Conservation (phyloP, 2,888 invertebrate genomes). For the Bedellia somnulentella region DNA sequence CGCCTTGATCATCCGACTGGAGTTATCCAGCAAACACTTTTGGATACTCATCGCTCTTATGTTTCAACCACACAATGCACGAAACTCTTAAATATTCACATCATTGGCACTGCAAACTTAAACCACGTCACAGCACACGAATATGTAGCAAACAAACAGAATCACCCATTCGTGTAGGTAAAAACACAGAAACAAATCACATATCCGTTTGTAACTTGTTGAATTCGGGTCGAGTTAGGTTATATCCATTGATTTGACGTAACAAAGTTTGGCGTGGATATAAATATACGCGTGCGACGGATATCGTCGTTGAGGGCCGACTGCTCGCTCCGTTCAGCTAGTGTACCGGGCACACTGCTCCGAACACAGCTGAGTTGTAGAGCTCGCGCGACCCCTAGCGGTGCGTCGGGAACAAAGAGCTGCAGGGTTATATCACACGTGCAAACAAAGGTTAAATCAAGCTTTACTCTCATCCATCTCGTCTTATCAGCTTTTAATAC, state of each 20-base stretch:
- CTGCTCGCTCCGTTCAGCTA: too few species aligned
- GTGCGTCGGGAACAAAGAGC: constrained; percentile 14
- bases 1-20: constrained; percentile 56
- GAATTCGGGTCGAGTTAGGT: constrained; percentile 43
- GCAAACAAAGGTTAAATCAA: constrained; percentile 1
- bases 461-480: not conserved
- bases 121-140: constrained; percentile 25
- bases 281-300: constrained; percentile 18
- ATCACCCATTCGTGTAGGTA: constrained; percentile 22
- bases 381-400: constrained; percentile 22
- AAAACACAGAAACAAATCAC: constrained; percentile 27
- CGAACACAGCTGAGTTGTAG: constrained; percentile 21
- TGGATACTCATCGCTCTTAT: constrained; percentile 48
- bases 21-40: constrained; percentile 56
- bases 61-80: constrained; percentile 26
- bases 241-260: constrained; percentile 61
- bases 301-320: constrained; percentile 22
- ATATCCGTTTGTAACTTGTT: constrained; percentile 24
- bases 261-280: constrained; percentile 42
- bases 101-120: constrained; percentile 26
- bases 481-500: constrained; percentile 2
- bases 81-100: constrained; percentile 29
- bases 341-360: constrained; percentile 16
- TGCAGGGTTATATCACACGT: constrained; percentile 1
- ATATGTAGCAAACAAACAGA: constrained; percentile 17